Percentiles rank a stretch among this genome's conserved stretches.
phyloP scores from a whole-genome alignment of 2,888 invertebrate species.

The Chrysina gloriosa region DNA sequence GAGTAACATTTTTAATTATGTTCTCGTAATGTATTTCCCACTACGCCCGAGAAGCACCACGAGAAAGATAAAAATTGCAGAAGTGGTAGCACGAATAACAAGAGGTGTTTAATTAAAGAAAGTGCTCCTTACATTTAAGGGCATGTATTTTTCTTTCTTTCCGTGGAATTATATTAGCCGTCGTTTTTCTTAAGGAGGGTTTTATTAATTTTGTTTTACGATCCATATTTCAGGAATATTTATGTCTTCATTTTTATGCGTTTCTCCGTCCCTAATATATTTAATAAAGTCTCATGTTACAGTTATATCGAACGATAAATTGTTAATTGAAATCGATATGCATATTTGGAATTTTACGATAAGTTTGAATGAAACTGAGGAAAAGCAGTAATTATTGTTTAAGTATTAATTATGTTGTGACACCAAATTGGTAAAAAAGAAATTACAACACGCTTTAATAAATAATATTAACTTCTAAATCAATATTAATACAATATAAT shows the following conservation, averaged over 20 bases:
- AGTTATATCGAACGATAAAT: neutral
- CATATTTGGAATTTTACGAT: neutral
- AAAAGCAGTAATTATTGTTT: no score
- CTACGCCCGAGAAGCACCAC: neutral
- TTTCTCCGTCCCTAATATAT: conserved; percentile 11
- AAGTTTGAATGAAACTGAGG: neutral
- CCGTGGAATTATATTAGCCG: conserved; percentile 4
- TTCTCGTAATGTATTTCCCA: neutral
- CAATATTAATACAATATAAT: no score
- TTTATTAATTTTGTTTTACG: conserved; percentile 37
- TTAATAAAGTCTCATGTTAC: neutral
- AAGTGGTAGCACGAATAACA: conserved; percentile 15
- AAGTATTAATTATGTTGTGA: no score
- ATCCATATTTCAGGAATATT: conserved; percentile 13
- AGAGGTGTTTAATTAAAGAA: conserved; percentile 36
- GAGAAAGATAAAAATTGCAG: conserved; percentile 5
- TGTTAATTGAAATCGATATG: conserved; percentile 22
- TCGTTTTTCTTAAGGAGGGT: conserved; percentile 21
- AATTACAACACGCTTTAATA: no score
- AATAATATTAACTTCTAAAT: no score
- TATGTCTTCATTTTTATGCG: conserved; percentile 24
- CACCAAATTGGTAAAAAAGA: no score
- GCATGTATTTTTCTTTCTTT: conserved; percentile 24
- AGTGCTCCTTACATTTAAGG: conserved; percentile 15
- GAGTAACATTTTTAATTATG: conserved; percentile 8